Evolutionary conservation across 2,113 vertebrate species (phyloP).

Genomic region (Chaetorhynchus papuensis): DNA sequence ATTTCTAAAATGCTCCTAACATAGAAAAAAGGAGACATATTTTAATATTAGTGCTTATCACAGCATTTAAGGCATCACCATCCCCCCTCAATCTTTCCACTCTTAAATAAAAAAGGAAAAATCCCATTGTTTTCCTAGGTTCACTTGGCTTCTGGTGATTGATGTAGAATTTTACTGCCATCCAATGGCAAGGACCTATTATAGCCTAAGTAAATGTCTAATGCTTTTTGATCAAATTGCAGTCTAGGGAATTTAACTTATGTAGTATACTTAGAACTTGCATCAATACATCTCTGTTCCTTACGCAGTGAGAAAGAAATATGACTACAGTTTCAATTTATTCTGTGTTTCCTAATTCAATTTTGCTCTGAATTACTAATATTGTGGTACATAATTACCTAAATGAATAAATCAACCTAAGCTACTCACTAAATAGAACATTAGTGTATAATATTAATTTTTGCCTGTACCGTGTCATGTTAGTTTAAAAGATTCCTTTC

Average conservation of each 20-base stretch:
- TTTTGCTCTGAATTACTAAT: constrained; percentile 95
- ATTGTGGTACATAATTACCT: constrained; percentile 89
- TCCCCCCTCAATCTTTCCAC: constrained; percentile 65
- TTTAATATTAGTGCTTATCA: constrained; percentile 55
- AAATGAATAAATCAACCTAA: constrained; percentile 91
- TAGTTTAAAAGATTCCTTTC: constrained; percentile 81
- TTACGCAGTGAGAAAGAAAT: constrained; percentile 78
- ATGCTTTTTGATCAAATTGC: constrained; percentile 81
- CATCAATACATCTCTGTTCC: constrained; percentile 78
- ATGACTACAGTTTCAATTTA: constrained; percentile 82
- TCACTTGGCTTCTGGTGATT: constrained; percentile 78
- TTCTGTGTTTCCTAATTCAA: constrained; percentile 85
- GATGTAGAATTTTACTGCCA: constrained; percentile 99
- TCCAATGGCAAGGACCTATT: constrained; percentile 85
- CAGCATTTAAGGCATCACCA: constrained; percentile 46
- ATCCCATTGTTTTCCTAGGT: constrained; percentile 69
- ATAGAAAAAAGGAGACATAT: constrained; percentile 39
- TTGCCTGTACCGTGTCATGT: constrained; percentile 79
- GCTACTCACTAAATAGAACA: constrained; percentile 83
- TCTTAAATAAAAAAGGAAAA: constrained; percentile 74
- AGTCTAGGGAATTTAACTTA: constrained; percentile 82
- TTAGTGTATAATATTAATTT: constrained; percentile 80
- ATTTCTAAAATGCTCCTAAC: constrained; percentile 42
- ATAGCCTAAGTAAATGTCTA: constrained; percentile 80
- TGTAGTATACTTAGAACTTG: constrained; percentile 74